Conservation (phyloP, 2,797 vertebrate species). For the Lepilemur ruficaudatus region DNA sequence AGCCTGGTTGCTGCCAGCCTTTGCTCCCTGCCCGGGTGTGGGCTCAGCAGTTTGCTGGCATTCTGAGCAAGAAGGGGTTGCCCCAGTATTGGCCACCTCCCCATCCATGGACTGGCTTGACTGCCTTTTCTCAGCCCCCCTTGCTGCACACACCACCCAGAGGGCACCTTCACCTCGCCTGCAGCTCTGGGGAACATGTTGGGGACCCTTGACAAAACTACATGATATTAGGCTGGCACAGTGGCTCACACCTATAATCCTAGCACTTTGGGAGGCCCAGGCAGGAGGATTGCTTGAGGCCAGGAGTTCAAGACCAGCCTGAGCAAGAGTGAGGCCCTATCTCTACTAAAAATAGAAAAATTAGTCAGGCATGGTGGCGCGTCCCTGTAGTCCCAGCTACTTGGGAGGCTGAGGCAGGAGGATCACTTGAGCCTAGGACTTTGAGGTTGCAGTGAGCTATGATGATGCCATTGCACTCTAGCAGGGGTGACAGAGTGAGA, state of each 20-base stretch:
- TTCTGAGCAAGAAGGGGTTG: neutral
- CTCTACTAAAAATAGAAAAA: neutral
- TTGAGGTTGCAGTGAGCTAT: neutral
- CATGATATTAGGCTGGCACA: neutral
- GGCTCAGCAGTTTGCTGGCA: neutral
- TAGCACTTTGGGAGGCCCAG: neutral
- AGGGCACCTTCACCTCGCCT: neutral
- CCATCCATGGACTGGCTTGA: neutral
- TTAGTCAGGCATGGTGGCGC: neutral
- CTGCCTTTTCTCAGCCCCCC: neutral
- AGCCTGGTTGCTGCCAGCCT: neutral
- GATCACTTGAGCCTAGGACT: neutral
- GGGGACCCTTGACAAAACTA: neutral
- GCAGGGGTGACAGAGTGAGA: neutral
- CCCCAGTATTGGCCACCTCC: too few species aligned
- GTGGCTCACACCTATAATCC: neutral
- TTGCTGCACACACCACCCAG: rapidly evolving
- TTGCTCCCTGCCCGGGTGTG: neutral
- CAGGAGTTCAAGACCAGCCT: neutral
- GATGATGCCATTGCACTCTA: neutral
- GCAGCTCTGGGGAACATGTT: neutral
- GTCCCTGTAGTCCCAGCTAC: neutral
- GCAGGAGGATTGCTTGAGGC: neutral
- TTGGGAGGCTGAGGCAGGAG: neutral
- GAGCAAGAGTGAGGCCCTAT: neutral